Evolutionary conservation across 2,797 vertebrate genomes (phyloP).

Genomic region (Tarsius wallacei): DNA sequence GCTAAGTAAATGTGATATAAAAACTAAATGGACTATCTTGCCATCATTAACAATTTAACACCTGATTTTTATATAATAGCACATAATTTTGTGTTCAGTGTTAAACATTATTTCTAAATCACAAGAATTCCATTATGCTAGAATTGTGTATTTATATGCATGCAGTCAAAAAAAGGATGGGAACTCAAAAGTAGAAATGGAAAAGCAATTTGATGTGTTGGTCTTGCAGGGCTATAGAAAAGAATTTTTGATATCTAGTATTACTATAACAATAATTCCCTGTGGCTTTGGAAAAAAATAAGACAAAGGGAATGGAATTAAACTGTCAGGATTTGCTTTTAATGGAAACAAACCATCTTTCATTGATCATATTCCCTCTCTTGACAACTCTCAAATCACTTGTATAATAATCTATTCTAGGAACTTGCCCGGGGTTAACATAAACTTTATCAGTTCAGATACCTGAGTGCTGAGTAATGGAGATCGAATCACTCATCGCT

Average conservation of each 20-base stretch:
- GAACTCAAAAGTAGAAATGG: too few species aligned
- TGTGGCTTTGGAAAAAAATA: not conserved
- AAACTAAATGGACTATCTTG: not conserved
- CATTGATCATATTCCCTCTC: not conserved
- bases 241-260: not conserved
- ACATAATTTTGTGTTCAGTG: not conserved
- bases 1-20: not conserved
- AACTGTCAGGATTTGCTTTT: not conserved
- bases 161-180: not conserved
- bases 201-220: not conserved
- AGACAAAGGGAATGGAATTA: not conserved
- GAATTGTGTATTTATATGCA: rapidly evolving
- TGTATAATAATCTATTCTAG: too few species aligned
- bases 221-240: not conserved
- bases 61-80: not conserved
- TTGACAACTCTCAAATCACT: not conserved
- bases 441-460: not conserved
- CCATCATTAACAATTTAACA: too few species aligned
- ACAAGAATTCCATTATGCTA: not conserved
- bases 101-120: not conserved
- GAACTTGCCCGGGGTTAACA: not conserved
- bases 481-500: rapidly evolving
- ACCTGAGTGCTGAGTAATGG: not conserved
- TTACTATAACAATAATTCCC: not conserved
- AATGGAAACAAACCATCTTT: not conserved